Percentiles rank a stretch among this genome's conserved stretches.
These are phyloP conservation scores for Drosophila sp. DNA, from an alignment of 1,140 invertebrate species.

Conservation along the genomic window DNA sequence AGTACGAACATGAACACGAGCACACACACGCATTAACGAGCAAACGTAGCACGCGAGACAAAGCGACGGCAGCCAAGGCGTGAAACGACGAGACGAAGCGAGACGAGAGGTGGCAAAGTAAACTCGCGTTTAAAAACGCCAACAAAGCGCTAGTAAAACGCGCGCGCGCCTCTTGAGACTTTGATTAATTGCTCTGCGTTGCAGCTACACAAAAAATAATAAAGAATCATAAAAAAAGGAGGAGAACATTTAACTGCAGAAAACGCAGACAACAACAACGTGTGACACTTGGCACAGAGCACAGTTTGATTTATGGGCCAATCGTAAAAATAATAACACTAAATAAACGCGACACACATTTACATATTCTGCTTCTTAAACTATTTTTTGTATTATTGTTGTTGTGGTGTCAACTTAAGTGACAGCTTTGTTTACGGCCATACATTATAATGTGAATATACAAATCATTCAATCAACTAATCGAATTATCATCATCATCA, in stretches of 20 bases:
- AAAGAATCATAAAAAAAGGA: slow-evolving; percentile 23
- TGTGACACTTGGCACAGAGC: slow-evolving; percentile 42
- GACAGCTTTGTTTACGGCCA: slow-evolving; percentile 36
- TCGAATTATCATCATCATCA: slow-evolving; percentile 23
- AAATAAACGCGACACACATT: slow-evolving; percentile 27
- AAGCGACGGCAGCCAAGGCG: slow-evolving; percentile 1
- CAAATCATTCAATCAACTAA: slow-evolving; percentile 42
- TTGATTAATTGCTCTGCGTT: slow-evolving; percentile 67
- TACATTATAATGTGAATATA: slow-evolving; percentile 9
- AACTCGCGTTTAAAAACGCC: slow-evolving; percentile 35
- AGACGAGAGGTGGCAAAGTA: slow-evolving; percentile 68
- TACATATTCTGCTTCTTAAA: slow-evolving; percentile 13
- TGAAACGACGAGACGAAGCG: slow-evolving; percentile 26
- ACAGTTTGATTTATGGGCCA: slow-evolving; percentile 38
- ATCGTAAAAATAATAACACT: slow-evolving; percentile 41
- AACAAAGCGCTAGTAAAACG: slow-evolving; percentile 57
- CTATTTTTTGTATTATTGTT: neutral
- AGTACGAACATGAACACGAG: neutral
- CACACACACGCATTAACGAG: slow-evolving; percentile 2
- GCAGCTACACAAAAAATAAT: slow-evolving; percentile 30
- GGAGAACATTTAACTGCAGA: slow-evolving; percentile 33
- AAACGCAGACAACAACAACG: slow-evolving; percentile 2
- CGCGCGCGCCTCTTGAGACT: slow-evolving; percentile 36
- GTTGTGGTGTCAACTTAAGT: slow-evolving; percentile 24
- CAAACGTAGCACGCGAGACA: slow-evolving; percentile 4